These are phyloP conservation scores for Notodonta dromedarius DNA, from an alignment of 2,888 invertebrate species.

Conservation along the genomic window DNA sequence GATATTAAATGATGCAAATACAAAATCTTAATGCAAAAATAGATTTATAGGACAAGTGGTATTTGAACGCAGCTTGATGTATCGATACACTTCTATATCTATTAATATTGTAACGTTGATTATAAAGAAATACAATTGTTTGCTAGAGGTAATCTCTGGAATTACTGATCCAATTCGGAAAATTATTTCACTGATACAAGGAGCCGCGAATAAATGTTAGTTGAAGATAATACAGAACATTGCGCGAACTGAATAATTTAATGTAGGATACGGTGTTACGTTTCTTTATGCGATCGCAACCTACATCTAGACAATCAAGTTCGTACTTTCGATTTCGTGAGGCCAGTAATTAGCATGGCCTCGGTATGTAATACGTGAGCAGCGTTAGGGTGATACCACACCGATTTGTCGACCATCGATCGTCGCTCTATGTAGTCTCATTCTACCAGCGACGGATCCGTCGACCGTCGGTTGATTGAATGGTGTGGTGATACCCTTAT, in stretches of 20 bases:
- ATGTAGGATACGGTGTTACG: constrained; percentile 54
- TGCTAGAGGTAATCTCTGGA: too few species aligned
- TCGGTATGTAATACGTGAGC: constrained; percentile 65
- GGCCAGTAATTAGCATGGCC: constrained; percentile 79
- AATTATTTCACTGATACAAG: too few species aligned
- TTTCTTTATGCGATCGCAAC: constrained; percentile 61
- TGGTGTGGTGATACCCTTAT: constrained; percentile 18
- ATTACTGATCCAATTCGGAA: too few species aligned
- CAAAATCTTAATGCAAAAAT: constrained; percentile 4
- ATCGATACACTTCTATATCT: not conserved
- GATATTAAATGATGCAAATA: constrained; percentile 10
- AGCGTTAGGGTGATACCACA: constrained; percentile 46
- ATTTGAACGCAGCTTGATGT: constrained; percentile 28
- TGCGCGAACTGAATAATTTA: constrained; percentile 33
- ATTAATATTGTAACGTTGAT: too few species aligned
- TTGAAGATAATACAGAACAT: constrained; percentile 23
- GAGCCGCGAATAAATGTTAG: too few species aligned
- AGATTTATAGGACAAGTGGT: constrained; percentile 36
- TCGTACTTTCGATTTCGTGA: constrained; percentile 81
- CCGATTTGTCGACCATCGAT: too few species aligned
- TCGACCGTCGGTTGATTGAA: too few species aligned
- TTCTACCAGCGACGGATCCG: too few species aligned
- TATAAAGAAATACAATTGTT: too few species aligned
- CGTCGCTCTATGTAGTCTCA: too few species aligned
- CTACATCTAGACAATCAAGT: constrained; percentile 62